phyloP scores from a whole-genome alignment of 2,888 invertebrate species.

The Argyresthia goedartella region DNA sequence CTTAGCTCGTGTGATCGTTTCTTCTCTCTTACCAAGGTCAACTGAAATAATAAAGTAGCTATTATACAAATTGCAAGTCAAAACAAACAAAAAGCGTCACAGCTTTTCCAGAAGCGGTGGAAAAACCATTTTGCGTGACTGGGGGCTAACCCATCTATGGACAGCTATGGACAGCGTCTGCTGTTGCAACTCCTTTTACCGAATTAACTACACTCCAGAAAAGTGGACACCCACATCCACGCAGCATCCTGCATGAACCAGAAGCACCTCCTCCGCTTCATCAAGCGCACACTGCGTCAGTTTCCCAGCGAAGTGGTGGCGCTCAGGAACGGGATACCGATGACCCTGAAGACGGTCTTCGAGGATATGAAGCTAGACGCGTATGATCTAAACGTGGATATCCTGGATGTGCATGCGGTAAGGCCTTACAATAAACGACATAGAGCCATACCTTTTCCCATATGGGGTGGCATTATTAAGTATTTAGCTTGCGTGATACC shows the following conservation, averaged over 20 bases:
- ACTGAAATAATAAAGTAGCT: too few species aligned
- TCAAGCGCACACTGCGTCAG: conserved; percentile 96
- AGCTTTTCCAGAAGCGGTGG: too few species aligned
- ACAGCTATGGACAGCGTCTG: too few species aligned
- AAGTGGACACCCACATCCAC: conserved; percentile 99
- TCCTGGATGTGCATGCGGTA: conserved; percentile 98
- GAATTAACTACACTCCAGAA: conserved; percentile 36
- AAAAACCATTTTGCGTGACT: too few species aligned
- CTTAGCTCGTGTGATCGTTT: too few species aligned
- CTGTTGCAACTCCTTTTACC: too few species aligned
- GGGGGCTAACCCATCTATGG: too few species aligned
- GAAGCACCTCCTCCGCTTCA: conserved; percentile 97
- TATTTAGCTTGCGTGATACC: too few species aligned
- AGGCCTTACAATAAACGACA: conserved; percentile 41
- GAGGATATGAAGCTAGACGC: conserved; percentile 96
- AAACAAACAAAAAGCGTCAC: too few species aligned
- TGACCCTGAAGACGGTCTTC: conserved; percentile 96
- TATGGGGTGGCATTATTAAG: too few species aligned
- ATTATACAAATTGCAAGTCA: too few species aligned
- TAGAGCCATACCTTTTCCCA: conserved; percentile 97
- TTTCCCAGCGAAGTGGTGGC: conserved; percentile 82
- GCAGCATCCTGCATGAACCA: conserved; percentile 99
- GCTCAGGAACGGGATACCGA: conserved; percentile 74
- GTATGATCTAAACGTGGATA: conserved; percentile 98
- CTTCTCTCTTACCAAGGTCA: too few species aligned